phyloP scores from a whole-genome alignment of 2,888 invertebrate species.

The Calliphora vomitoria region DNA sequence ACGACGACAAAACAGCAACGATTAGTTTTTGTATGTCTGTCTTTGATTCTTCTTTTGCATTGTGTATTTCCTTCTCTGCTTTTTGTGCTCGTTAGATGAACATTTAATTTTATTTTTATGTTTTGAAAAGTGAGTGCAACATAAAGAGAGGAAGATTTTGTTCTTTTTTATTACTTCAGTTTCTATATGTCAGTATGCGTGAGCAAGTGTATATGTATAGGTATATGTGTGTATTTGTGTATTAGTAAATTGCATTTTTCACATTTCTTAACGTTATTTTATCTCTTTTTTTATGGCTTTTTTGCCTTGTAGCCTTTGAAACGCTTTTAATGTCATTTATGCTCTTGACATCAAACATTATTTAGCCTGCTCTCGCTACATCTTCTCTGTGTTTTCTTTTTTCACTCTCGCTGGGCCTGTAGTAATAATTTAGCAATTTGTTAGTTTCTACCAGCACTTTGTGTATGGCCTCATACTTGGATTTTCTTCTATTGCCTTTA shows the following conservation, averaged over 20 bases:
- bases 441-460: not conserved
- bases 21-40: slow-evolving; percentile 39
- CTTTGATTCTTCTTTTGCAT: slow-evolving; percentile 15
- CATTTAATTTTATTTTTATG: slow-evolving; percentile 6
- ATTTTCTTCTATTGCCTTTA: slow-evolving; percentile 25
- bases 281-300: slow-evolving; percentile 28
- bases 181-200: not conserved
- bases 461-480: slow-evolving; percentile 34
- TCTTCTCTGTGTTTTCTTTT: not conserved
- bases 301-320: slow-evolving; percentile 49
- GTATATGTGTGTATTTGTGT: slow-evolving; percentile 26
- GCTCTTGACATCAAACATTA: slow-evolving; percentile 76
- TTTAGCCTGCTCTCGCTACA: slow-evolving; percentile 8
- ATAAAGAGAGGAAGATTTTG: slow-evolving; percentile 42
- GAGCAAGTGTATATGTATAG: not conserved
- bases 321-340: slow-evolving; percentile 75
- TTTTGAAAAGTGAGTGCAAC: slow-evolving; percentile 16
- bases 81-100: not conserved
- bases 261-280: slow-evolving; percentile 40
- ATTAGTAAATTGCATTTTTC: slow-evolving; percentile 49
- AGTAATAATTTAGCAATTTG: slow-evolving; percentile 20
- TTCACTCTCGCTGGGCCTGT: not conserved
- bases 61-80: slow-evolving; percentile 9
- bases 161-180: slow-evolving; percentile 25
- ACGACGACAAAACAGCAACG: slow-evolving; percentile 18